A percentile compares a stretch with the other conserved stretches of the same genome.
These are phyloP conservation scores for Apaloderma vittatum DNA, from an alignment of 2,113 vertebrate species.

Conservation along the genomic window DNA sequence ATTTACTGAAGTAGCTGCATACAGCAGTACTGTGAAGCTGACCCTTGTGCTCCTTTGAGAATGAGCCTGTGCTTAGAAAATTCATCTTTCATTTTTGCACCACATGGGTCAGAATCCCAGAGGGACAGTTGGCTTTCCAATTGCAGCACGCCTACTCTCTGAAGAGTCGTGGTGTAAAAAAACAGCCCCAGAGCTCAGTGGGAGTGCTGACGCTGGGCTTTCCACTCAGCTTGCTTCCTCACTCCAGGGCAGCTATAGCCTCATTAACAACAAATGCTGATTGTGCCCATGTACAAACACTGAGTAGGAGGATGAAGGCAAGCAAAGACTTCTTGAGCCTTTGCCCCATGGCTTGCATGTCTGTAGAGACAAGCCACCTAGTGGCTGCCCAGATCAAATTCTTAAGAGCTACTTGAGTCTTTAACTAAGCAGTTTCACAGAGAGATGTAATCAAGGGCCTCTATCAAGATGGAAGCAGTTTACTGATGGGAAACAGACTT, in stretches of 20 bases:
- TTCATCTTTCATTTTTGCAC: neutral
- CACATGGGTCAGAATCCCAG: neutral
- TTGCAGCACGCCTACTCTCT: rapidly evolving
- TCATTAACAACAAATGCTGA: neutral
- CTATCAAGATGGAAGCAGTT: neutral
- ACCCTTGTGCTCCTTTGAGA: neutral
- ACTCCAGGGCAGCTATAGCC: neutral
- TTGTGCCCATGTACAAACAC: neutral
- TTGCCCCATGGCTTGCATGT: neutral
- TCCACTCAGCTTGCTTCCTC: neutral
- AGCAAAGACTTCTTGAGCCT: neutral
- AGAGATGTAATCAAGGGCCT: neutral
- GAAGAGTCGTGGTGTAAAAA: neutral
- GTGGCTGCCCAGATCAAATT: neutral
- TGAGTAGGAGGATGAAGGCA: neutral
- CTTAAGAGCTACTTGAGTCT: neutral
- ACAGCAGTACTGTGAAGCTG: neutral
- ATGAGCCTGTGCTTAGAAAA: neutral
- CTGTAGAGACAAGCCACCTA: neutral
- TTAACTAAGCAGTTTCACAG: neutral
- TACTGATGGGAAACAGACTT: neutral
- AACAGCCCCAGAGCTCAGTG: neutral
- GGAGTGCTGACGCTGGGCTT: neutral
- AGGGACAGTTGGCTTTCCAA: neutral
- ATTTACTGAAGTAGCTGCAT: neutral